These are phyloP conservation scores for Catharus minimus DNA, from an alignment of 2,113 vertebrate species.

Conservation along the genomic window DNA sequence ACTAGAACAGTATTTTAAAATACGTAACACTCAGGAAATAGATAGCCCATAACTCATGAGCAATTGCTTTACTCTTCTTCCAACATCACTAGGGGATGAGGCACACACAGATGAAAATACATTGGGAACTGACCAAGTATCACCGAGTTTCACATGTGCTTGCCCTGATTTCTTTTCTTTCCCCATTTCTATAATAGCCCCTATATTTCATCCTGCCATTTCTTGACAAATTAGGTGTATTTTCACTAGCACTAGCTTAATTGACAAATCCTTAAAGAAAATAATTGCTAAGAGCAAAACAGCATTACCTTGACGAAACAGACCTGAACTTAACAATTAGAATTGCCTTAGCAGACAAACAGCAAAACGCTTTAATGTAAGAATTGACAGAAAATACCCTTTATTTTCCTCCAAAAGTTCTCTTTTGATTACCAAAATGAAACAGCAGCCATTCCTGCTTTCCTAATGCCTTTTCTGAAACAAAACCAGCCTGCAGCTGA, in stretches of 20 bases:
- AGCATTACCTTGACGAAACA: slow-evolving; percentile 18
- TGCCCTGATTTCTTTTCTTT: not conserved
- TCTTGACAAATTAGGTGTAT: slow-evolving; percentile 36
- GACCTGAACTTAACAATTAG: not conserved
- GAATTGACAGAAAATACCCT: not conserved
- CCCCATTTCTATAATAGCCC: not conserved
- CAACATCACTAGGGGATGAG: not conserved
- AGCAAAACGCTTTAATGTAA: not conserved
- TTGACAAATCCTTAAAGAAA: slow-evolving; percentile 41
- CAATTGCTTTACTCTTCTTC: not conserved
- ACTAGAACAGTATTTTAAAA: not conserved
- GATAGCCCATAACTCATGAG: not conserved
- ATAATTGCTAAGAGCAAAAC: slow-evolving; percentile 34
- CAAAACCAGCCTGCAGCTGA: not conserved
- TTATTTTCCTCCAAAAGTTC: not conserved
- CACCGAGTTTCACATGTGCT: not conserved
- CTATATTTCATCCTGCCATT: slow-evolving; percentile 26
- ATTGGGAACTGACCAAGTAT: not conserved
- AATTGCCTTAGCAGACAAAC: not conserved
- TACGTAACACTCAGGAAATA: rapidly evolving
- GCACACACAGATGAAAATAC: not conserved
- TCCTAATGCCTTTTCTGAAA: not conserved
- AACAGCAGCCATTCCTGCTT: not conserved
- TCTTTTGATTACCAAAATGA: not conserved
- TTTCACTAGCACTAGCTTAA: slow-evolving; percentile 28